Evolutionary conservation across 2,113 vertebrate genomes (phyloP).

Genomic region (Prunella himalayana): DNA sequence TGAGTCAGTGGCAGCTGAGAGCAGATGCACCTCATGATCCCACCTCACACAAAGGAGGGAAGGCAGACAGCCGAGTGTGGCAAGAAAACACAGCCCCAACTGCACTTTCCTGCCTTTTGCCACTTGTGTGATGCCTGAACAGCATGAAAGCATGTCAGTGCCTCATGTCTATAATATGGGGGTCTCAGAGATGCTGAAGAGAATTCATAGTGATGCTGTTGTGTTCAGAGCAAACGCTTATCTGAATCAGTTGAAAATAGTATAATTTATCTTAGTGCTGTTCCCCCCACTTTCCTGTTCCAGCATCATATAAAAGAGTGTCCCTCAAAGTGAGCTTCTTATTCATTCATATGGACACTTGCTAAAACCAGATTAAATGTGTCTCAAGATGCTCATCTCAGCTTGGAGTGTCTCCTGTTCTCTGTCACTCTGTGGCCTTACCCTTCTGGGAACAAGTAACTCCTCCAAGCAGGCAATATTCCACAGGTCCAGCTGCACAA

Average conservation of each 20-base stretch:
- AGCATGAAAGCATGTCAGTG: not conserved
- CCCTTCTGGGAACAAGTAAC: not conserved
- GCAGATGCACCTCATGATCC: not conserved
- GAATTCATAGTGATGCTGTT: not conserved
- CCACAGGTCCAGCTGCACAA: not conserved
- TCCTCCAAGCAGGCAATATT: accelerated
- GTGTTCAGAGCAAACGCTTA: not conserved
- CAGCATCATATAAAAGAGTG: not conserved
- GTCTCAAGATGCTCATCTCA: not conserved
- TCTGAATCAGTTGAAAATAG: not conserved
- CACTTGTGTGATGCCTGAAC: not conserved
- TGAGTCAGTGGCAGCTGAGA: not conserved
- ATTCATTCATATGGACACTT: not conserved
- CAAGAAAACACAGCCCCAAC: not conserved
- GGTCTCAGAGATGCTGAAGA: not conserved
- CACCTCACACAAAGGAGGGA: not conserved
- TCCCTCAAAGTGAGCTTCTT: not conserved
- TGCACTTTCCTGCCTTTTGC: not conserved
- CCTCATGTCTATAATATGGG: not conserved
- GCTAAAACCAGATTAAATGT: not conserved
- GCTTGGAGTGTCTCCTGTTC: not conserved
- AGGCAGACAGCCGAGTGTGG: accelerated
- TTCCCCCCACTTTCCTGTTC: not conserved
- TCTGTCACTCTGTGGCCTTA: not conserved
- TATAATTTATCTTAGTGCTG: not conserved